Base-by-base conservation (phyloP, 2,797 vertebrate species). In the Eulemur albifrons region DNA sequence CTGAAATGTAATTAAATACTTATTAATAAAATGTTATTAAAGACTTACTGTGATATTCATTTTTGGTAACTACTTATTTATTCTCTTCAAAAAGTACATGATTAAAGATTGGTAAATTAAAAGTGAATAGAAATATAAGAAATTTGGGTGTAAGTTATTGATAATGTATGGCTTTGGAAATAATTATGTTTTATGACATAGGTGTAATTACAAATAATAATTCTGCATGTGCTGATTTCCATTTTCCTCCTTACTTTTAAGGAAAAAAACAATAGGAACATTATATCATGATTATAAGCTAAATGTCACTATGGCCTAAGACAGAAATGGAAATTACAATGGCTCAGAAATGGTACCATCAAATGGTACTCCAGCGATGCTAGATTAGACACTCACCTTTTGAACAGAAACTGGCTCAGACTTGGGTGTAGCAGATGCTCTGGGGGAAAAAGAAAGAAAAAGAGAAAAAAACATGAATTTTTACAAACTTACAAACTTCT, bases 301-400 rank as follows among this genome's bases (percentile, higher is more conserved):
- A 94, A 91, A 96, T 32, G 48, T 43, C 45, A 75, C 17, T 73
- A 93, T 65, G 67, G 84, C 35, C 75, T 92, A 61, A 91, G 30
- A 98, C 12, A 98, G 67, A 61, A 95, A 95, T 73, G 95, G 87
- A 97, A 70, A 94, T 90, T 88, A 57, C 27, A 79, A 27, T 32
- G 52, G 23, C 45, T 80, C 50, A 86, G 10, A 20, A 87, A 65
- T 65, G 8, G 35, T n/a, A 72, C 11, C 27, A 61, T 63, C 30
- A 88, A 96, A 89, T 82, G 25, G 5, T 43, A 97, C 80, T 40
- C 76, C 87, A 67, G 35, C 32, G 43, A 77, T 40, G 73, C 61
- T 57, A 80, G 14, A 32, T 57, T 40, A 93, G 70, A 72, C 94
- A 98, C 99, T 88, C 98, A 99, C 99, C 99, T 99, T 99, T 50